These are phyloP conservation scores for Porites lobata DNA, from an alignment of 92 coral and sea anemone species.

Conservation along the genomic window DNA sequence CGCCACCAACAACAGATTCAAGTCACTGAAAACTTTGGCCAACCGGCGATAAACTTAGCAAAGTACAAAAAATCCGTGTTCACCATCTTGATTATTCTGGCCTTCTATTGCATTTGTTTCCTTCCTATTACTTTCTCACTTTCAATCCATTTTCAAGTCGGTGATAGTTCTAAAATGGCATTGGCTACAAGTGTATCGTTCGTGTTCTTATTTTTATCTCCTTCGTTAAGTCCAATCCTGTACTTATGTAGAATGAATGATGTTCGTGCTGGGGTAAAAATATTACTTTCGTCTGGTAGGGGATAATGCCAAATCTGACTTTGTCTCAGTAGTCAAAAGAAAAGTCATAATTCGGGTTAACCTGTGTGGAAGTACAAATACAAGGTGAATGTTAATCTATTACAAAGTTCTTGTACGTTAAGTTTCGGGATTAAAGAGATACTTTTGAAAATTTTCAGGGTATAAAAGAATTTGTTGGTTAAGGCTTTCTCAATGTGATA, in stretches of 20 bases:
- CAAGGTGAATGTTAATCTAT: no score
- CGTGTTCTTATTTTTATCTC: neutral
- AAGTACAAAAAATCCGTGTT: constrained; percentile 21
- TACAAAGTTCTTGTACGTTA: no score
- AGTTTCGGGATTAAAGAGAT: no score
- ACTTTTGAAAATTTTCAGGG: no score
- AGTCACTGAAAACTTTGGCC: neutral
- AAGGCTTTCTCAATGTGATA: no score
- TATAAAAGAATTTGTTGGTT: no score
- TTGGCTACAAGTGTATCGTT: neutral
- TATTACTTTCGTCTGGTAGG: neutral
- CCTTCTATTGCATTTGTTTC: neutral
- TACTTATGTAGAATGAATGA: constrained; percentile 39
- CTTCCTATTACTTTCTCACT: neutral
- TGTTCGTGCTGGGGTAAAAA: neutral
- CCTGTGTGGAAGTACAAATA: no score
- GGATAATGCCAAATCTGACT: no score
- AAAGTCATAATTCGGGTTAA: no score
- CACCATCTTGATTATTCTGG: neutral
- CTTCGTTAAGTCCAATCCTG: constrained; percentile 1
- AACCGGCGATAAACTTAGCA: neutral
- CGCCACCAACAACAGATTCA: constrained; percentile 13
- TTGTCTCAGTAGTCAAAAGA: no score
- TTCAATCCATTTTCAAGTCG: neutral
- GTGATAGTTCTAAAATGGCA: neutral